Evolutionary conservation across 2,113 vertebrate species (phyloP).

Genomic region (Amblyopsis rosae): DNA sequence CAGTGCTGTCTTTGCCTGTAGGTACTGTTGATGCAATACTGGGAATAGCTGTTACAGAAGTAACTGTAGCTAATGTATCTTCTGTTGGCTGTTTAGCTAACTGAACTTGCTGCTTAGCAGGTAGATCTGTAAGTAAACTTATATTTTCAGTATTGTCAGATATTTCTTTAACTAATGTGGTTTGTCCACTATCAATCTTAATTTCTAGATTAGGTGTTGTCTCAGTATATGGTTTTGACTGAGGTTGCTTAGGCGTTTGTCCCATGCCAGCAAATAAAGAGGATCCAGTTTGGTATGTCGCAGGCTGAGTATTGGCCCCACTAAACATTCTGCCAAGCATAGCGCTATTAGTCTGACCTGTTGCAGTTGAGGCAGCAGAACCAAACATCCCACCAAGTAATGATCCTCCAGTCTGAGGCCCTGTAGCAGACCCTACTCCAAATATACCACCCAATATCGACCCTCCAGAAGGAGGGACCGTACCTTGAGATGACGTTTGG

Average conservation of each 20-base stretch:
- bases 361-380: constrained; percentile 31
- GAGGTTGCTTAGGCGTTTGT: constrained; percentile 50
- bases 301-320: constrained; percentile 44
- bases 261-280: constrained; percentile 56
- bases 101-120: constrained; percentile 20
- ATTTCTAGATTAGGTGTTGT: constrained; percentile 28
- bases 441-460: constrained; percentile 69
- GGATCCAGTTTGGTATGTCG: constrained; percentile 51
- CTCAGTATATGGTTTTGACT: constrained; percentile 31
- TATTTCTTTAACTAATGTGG: constrained; percentile 12
- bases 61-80: background rate
- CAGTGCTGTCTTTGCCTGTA: constrained; percentile 25
- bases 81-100: background rate
- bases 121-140: background rate
- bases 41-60: constrained; percentile 12
- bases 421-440: constrained; percentile 52
- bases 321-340: constrained; percentile 70
- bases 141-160: constrained; percentile 19
- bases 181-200: constrained; percentile 34
- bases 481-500: constrained; percentile 42
- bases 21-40: constrained; percentile 12
- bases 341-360: constrained; percentile 53
- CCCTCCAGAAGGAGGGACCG: constrained; percentile 31
- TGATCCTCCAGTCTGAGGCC: constrained; percentile 54
- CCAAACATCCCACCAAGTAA: constrained; percentile 68